A percentile compares a stretch with the other conserved stretches of the same genome.
phyloP scores from a whole-genome alignment of 2,888 invertebrate species.

The Caenorhabditis afra region DNA sequence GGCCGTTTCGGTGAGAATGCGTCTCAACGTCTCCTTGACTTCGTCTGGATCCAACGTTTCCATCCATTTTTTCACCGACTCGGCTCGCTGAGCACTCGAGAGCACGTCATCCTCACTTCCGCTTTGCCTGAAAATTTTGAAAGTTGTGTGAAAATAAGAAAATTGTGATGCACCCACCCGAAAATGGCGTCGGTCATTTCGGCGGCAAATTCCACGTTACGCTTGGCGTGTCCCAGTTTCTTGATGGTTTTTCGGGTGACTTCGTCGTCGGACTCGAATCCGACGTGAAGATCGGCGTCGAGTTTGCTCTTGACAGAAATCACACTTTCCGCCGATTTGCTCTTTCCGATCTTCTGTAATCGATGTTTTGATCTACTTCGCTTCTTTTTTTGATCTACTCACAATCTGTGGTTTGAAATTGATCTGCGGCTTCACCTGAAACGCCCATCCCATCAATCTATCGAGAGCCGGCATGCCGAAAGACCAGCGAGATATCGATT shows the following conservation, averaged over 20 bases:
- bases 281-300: conserved; percentile 16
- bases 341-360: conserved; percentile 55
- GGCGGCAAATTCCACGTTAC: conserved; percentile 26
- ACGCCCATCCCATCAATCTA: conserved; percentile 48
- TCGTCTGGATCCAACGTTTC: conserved; percentile 24
- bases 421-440: conserved; percentile 54
- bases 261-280: conserved; percentile 48
- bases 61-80: conserved; percentile 54
- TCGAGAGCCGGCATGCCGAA: conserved; percentile 28
- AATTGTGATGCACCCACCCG: neutral
- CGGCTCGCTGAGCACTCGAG: neutral
- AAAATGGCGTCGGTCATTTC: conserved; percentile 32
- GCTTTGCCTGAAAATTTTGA: conserved; percentile 3
- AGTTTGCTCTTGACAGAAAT: conserved; percentile 41
- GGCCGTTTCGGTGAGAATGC: conserved; percentile 38
- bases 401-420: conserved; percentile 60
- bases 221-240: conserved; percentile 18
- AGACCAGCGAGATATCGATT: conserved; percentile 42
- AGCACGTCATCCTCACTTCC: no score
- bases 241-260: conserved; percentile 35
- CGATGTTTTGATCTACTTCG: neutral
- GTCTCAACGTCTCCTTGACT: conserved; percentile 27
- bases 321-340: conserved; percentile 34
- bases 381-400: no score
- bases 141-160: no score